Evolutionary conservation across 2,113 vertebrate species (phyloP), one percentile per base, ranked within the genome.

Genomic region (Siniperca knerii): DNA sequence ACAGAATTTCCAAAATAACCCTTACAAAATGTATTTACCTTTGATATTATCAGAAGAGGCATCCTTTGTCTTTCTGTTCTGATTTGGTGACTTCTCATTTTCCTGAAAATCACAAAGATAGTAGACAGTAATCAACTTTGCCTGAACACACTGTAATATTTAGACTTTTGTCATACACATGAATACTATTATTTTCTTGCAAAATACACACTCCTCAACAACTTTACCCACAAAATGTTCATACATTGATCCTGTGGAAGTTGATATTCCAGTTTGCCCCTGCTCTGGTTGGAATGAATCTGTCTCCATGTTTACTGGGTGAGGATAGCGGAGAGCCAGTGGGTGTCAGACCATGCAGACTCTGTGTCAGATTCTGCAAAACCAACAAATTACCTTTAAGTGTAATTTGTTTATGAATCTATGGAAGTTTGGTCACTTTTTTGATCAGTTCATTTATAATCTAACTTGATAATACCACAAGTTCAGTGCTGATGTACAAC

Each of bases 181-280:
- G 0, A 44, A 29, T 42, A 64, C 8, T 23, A 23, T 15, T 46
- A 44, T 75, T 68, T 33, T 67, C 10, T 18, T 54, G 25, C n/a
- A 67, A 60, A 66, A 74, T 6, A 83, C 95, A 94, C 83, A 97
- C 96, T 10, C 3, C 2, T 50, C 18, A 64, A 78, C 13, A 55
- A 55, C 40, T 58, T 33, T 12, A 50, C 1, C 3, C 10, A 55
- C 44, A 58, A 77, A 40, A 55, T 21, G 15, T 20, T n/a, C 79
- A 68, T 89, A 89, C 90, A 83, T 97, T 98, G 92, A 98, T 98
- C 75, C 97, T 94, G 94, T 99, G 98, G 87, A 99, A 99, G 82
- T 97, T 98, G 78, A 99, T 97, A 37, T 96, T 97, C 98, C 98
- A 98, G 92, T 98, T 99, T 78, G 98, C 98, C 0, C 97, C 97